Evolutionary conservation across 2,888 invertebrate species (phyloP).

Genomic region (Pollenia angustigena): DNA sequence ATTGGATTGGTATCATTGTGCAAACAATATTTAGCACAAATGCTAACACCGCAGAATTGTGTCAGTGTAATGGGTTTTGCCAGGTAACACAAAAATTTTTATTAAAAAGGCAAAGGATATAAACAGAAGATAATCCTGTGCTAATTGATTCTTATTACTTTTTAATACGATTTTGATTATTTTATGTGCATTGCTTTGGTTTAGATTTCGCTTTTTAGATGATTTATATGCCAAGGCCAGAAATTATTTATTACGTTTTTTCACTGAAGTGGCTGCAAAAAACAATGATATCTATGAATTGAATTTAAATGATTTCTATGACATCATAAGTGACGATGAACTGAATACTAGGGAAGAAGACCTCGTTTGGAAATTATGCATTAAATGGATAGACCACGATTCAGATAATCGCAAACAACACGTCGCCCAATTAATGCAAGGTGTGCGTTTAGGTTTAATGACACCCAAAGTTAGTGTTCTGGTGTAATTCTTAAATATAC

Average conservation of each 20-base stretch:
- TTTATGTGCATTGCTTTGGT: conserved; percentile 12
- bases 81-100: conserved; percentile 83
- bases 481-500: not conserved
- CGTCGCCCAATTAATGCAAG: conserved; percentile 91
- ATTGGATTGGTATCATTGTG: conserved; percentile 92
- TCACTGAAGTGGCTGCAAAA: conserved; percentile 89
- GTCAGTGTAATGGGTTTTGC: conserved; percentile 94
- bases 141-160: conserved; percentile 60
- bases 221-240: conserved; percentile 88
- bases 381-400: conserved; percentile 94
- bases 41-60: conserved; percentile 91
- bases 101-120: conserved; percentile 7
- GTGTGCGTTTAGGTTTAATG: conserved; percentile 92
- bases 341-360: conserved; percentile 95
- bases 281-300: conserved; percentile 91
- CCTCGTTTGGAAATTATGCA: conserved; percentile 92
- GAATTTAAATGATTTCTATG: conserved; percentile 89
- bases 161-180: conserved; percentile 62
- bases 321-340: conserved; percentile 92
- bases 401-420: conserved; percentile 89
- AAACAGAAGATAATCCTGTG: conserved; percentile 56
- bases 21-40: conserved; percentile 89
- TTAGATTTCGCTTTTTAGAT: conserved; percentile 82
- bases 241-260: conserved; percentile 90
- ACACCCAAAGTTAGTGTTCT: conserved; percentile 88